Evolutionary conservation across 2,113 vertebrate genomes (phyloP), one percentile per base, ranked within the genome.

Genomic region (Rhegmatorhina hoffmannsi): DNA sequence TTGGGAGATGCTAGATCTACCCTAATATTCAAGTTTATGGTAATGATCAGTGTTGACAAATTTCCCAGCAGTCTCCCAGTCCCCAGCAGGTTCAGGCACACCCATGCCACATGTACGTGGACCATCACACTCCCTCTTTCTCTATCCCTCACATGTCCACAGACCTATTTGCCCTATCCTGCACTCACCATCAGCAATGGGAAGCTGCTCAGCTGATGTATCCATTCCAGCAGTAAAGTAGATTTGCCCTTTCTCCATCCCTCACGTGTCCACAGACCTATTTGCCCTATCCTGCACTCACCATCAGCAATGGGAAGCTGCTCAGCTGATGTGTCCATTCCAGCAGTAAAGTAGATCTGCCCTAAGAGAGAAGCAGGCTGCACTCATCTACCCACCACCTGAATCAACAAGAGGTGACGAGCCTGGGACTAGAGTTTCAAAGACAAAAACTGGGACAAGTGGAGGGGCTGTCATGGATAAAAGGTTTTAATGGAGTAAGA

Each of bases 131-230:
- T 31, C 7, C 0, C 9, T 10, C 40, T 13, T 55, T 75, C 33
- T 13, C 21, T 33, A 11, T 29, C 11, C 25, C 38, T 67, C 68
- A n/a, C 15, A 46, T 40, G 40, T 36, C 70, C 53, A 40, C 53
- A 64, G 92, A 34, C 24, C 44, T 40, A 8, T 18, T 47, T 36
- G 40, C n/a, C 4, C 0, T 85, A 9, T 69, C 38, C 80, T 69
- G 28, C 62, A 38, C 21, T 60, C 31, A 18, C 49, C 28, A 40
- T 31, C 0, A 0, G 34, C 53, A 34, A 1, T 3, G 26, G 47
- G 34, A 8, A 53, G 19, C 67, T 82, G 66, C 49, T 92, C 44
- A 52, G 52, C 81, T 60, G 52, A 19, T 44, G 23, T 60, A 50
- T 24, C 44, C 44, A 20, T 66, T 75, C 36, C 46, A 87, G 53